phyloP scores from a whole-genome alignment of 2,797 vertebrate species.

The Myiotriccus ornatus region DNA sequence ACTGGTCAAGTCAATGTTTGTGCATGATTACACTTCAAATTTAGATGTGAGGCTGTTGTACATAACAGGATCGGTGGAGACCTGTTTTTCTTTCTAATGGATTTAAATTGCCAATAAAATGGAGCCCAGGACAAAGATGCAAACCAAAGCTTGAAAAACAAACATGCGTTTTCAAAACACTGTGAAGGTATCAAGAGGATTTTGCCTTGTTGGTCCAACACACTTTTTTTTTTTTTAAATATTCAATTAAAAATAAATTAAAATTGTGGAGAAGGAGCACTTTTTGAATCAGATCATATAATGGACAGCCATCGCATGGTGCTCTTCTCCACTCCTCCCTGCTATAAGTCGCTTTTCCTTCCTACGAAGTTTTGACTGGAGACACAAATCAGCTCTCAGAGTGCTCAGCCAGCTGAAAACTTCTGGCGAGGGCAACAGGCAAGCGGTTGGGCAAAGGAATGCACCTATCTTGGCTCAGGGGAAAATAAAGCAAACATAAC shows the following conservation, averaged over 20 bases:
- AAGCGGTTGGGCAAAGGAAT: not conserved
- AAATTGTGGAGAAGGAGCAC: not conserved
- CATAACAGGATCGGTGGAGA: not conserved
- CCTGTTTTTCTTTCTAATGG: constrained; percentile 30
- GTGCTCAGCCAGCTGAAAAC: not conserved
- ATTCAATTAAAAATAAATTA: not conserved
- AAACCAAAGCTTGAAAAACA: not conserved
- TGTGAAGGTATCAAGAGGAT: not conserved
- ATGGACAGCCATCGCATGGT: not conserved
- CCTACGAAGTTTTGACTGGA: fast-evolving
- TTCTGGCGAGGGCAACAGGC: not conserved
- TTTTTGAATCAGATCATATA: not conserved
- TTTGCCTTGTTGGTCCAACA: not conserved
- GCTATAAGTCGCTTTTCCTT: not conserved
- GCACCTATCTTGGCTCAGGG: fast-evolving
- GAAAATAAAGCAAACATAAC: not conserved
- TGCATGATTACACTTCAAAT: constrained; percentile 38
- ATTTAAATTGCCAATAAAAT: constrained; percentile 23
- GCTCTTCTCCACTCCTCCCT: not conserved
- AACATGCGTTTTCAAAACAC: not conserved
- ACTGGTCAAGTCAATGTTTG: constrained; percentile 49
- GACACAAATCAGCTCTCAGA: fast-evolving
- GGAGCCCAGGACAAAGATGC: not conserved
- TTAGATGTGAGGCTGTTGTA: not conserved
- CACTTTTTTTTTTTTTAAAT: not conserved